phyloP scores from a whole-genome alignment of 2,888 invertebrate species.

The Melieria picta region DNA sequence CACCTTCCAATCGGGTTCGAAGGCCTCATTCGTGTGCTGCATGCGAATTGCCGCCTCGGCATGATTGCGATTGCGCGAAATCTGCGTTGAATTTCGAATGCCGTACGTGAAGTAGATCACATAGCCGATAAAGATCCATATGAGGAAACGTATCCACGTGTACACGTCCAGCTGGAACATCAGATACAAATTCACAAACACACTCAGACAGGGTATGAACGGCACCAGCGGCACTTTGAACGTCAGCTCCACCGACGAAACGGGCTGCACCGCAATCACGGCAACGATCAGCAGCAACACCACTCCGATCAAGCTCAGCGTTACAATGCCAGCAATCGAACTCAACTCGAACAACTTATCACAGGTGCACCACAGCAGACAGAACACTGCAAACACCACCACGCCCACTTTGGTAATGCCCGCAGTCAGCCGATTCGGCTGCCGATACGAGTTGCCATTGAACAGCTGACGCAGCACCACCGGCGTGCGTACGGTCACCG shows the following conservation, averaged over 20 bases:
- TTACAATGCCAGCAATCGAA: slow-evolving; percentile 60
- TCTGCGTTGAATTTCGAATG: slow-evolving; percentile 77
- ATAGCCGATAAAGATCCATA: slow-evolving; percentile 88
- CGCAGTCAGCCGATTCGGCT: slow-evolving; percentile 74
- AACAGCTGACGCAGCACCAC: slow-evolving; percentile 71
- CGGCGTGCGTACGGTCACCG: slow-evolving; percentile 56
- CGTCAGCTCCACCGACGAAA: slow-evolving; percentile 71
- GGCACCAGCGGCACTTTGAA: slow-evolving; percentile 90
- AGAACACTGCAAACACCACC: slow-evolving; percentile 69
- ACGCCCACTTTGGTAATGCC: slow-evolving; percentile 74
- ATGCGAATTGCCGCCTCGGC: slow-evolving; percentile 47
- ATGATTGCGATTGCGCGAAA: slow-evolving; percentile 59
- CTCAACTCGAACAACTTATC: slow-evolving; percentile 48
- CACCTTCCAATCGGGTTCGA: slow-evolving; percentile 58
- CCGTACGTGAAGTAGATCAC: slow-evolving; percentile 89
- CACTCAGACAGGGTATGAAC: slow-evolving; percentile 82
- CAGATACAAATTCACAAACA: slow-evolving; percentile 87
- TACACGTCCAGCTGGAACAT: slow-evolving; percentile 87
- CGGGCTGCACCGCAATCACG: slow-evolving; percentile 77
- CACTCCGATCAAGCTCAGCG: slow-evolving; percentile 68
- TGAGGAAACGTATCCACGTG: slow-evolving; percentile 89
- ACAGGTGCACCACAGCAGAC: slow-evolving; percentile 56
- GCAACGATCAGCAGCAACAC: slow-evolving; percentile 69
- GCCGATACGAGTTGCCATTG: slow-evolving; percentile 77
- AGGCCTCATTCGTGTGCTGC: slow-evolving; percentile 56